phyloP scores from a whole-genome alignment of 2,888 invertebrate genomes.

The Drepana falcataria region DNA sequence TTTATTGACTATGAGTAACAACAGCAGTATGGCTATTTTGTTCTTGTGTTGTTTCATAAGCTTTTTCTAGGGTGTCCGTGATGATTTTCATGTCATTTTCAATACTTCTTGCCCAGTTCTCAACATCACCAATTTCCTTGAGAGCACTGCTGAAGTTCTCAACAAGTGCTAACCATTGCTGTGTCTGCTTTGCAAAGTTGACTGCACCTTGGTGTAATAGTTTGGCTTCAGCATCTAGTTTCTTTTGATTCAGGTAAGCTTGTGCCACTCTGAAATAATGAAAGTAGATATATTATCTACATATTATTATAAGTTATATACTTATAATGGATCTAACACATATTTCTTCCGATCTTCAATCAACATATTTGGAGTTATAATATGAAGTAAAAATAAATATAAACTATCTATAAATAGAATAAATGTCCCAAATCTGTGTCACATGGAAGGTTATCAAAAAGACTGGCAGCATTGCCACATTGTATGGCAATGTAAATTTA shows the following conservation, averaged over 20 bases:
- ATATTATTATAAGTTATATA: too few relatives aligned
- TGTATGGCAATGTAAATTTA: too few relatives aligned
- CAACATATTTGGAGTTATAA: too few relatives aligned
- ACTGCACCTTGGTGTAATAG: constrained; percentile 95
- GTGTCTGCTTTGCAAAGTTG: constrained; percentile 97
- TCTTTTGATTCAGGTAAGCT: constrained; percentile 98
- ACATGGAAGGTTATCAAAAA: too few relatives aligned
- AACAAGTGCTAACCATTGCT: constrained; percentile 96
- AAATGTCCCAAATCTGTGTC: too few relatives aligned
- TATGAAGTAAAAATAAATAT: too few relatives aligned
- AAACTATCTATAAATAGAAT: too few relatives aligned
- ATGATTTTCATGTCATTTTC: constrained; percentile 97
- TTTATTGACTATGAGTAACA: constrained; percentile 31
- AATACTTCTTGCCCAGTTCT: constrained; percentile 98
- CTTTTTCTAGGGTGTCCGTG: constrained; percentile 93
- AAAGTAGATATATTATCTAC: constrained; percentile 3
- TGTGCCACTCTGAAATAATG: constrained; percentile 90
- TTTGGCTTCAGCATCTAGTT: constrained; percentile 98
- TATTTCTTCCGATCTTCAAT: too few relatives aligned
- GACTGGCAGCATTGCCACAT: too few relatives aligned
- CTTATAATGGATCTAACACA: too few relatives aligned
- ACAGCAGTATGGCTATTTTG: constrained; percentile 27
- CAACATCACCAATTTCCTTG: constrained; percentile 98
- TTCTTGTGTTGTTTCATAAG: constrained; percentile 86
- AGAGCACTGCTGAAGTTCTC: constrained; percentile 92